phyloP scores from a whole-genome alignment of 2,113 vertebrate genomes.

The Loxodonta africana region DNA sequence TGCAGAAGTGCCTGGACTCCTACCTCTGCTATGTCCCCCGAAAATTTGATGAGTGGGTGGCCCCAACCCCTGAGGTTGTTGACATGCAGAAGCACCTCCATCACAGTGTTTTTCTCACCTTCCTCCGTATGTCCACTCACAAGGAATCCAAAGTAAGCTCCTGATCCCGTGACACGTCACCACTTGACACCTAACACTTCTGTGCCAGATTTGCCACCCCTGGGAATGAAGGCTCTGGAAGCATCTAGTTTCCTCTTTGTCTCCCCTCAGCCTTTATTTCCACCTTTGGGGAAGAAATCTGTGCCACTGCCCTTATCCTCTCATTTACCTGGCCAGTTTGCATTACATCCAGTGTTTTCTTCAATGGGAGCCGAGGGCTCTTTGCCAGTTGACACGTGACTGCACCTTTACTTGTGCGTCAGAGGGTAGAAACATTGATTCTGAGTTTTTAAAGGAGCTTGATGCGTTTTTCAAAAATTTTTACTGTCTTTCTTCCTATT shows the following conservation, averaged over 20 bases:
- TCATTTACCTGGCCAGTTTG: background rate
- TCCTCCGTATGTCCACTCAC: conserved; percentile 98
- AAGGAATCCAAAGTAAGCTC: conserved; percentile 96
- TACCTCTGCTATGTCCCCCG: conserved; percentile 93
- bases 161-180: background rate
- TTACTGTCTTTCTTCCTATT: background rate
- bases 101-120: conserved; percentile 93
- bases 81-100: conserved; percentile 93
- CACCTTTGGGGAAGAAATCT: background rate
- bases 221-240: conserved; percentile 45
- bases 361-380: conserved; percentile 55
- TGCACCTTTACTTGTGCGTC: conserved; percentile 53
- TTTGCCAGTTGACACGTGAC: conserved; percentile 50
- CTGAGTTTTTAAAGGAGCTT: conserved; percentile 51
- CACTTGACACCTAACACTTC: background rate
- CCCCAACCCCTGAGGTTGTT: conserved; percentile 87
- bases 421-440: conserved; percentile 14
- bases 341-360: conserved; percentile 22
- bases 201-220: conserved; percentile 14
- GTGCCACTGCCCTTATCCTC: conserved; percentile 39
- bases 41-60: conserved; percentile 89
- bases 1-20: conserved; percentile 97
- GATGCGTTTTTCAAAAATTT: background rate
- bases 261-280: conserved; percentile 21
- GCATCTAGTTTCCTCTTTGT: background rate